phyloP scores from a whole-genome alignment of 1,140 invertebrate species.

The Anthonomus grandis region DNA sequence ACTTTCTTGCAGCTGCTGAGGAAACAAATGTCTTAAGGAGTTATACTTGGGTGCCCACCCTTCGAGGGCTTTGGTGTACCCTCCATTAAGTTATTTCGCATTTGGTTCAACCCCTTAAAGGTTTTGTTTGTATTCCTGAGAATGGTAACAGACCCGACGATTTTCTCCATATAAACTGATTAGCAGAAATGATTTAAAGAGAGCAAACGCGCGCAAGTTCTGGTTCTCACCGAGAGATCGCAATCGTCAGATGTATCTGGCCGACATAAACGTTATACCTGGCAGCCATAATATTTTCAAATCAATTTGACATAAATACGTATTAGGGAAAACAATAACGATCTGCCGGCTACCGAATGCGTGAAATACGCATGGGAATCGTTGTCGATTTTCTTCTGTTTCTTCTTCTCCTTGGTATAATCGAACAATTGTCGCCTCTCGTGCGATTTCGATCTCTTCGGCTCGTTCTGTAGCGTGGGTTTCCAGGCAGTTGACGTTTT shows the following conservation, averaged over 20 bases:
- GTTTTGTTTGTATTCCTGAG: not conserved
- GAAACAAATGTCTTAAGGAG: slow-evolving; percentile 34
- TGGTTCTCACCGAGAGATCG: slow-evolving; percentile 11
- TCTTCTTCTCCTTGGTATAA: no score
- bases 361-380: slow-evolving; percentile 28
- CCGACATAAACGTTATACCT: slow-evolving; percentile 10
- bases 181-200: not conserved
- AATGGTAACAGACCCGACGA: not conserved
- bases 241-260: slow-evolving; percentile 11
- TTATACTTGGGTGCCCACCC: slow-evolving; percentile 35
- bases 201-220: not conserved
- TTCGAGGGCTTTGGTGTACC: not conserved
- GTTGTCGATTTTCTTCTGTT: slow-evolving; percentile 15
- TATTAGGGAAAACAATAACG: slow-evolving; percentile 30
- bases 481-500: no score
- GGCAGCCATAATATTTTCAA: slow-evolving; percentile 28
- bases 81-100: slow-evolving; percentile 6
- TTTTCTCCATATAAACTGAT: slow-evolving; percentile 1
- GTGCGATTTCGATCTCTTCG: no score
- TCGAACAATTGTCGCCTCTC: slow-evolving; percentile 21
- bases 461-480: no score
- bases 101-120: not conserved
- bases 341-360: slow-evolving; percentile 16
- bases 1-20: slow-evolving; percentile 34
- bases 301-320: slow-evolving; percentile 31